Evolutionary conservation across 2,113 vertebrate genomes (phyloP).

Genomic region (Pomatostomus ruficeps): DNA sequence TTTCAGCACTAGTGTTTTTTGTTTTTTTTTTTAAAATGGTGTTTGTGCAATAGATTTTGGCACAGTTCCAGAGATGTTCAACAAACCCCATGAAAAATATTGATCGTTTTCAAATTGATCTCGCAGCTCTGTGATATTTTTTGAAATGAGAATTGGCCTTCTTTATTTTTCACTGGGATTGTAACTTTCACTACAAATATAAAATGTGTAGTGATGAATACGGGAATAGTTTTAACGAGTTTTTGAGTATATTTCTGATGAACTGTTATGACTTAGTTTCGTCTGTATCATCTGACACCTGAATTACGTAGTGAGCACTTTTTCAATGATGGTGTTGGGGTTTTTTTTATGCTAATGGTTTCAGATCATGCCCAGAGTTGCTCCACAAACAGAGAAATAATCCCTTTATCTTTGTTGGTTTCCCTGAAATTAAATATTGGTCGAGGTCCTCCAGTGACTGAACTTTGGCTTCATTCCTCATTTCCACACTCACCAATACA

Average conservation of each 20-base stretch:
- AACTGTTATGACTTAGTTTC: neutral
- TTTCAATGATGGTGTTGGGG: fast-evolving
- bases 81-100: neutral
- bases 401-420: neutral
- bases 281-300: neutral
- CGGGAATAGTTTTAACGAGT: neutral
- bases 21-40: neutral
- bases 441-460: neutral
- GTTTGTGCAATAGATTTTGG: neutral
- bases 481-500: neutral
- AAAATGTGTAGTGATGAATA: neutral
- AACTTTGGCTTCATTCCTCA: neutral
- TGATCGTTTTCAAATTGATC: neutral
- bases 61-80: neutral
- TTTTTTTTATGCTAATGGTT: neutral
- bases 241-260: neutral
- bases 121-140: neutral
- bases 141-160: neutral
- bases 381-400: neutral
- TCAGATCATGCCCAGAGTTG: neutral
- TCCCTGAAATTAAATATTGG: neutral
- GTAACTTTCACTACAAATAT: neutral
- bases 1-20: neutral
- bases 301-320: neutral
- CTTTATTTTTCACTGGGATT: neutral